These are phyloP conservation scores for Addax nasomaculatus DNA, from an alignment of 2,113 vertebrate genomes.

Conservation along the genomic window DNA sequence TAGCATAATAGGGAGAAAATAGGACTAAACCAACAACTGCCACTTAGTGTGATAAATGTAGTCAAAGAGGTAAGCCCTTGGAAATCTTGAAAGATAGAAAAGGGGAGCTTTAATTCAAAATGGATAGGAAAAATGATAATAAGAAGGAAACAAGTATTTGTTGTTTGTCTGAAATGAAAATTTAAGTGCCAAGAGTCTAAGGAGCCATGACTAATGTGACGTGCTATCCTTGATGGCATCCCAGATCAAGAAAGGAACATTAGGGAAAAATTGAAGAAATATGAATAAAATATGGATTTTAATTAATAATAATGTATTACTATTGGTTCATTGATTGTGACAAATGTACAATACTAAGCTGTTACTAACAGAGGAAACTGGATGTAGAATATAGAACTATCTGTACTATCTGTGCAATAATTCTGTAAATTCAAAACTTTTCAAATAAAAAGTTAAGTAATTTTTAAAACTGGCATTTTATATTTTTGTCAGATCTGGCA, in stretches of 20 bases:
- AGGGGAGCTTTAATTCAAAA: conserved; percentile 12
- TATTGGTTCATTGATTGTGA: neutral
- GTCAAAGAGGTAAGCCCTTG: neutral
- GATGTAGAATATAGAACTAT: neutral
- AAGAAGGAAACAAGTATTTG: neutral
- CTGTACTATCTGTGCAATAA: neutral
- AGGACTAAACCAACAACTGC: neutral
- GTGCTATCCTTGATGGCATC: neutral
- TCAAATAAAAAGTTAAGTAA: neutral
- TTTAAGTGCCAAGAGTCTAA: neutral
- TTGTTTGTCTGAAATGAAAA: neutral
- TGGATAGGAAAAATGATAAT: neutral
- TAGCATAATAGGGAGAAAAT: neutral
- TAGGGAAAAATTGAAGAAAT: neutral
- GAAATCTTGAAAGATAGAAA: neutral
- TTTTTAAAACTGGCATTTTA: neutral
- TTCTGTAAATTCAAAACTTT: neutral
- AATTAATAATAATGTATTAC: neutral
- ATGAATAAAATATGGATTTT: neutral
- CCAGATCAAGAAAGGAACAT: neutral
- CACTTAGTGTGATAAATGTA: neutral
- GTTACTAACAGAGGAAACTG: neutral
- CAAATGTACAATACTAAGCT: neutral
- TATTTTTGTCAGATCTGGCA: conserved; percentile 14
- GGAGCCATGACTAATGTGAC: neutral